Conservation (phyloP, 2,888 invertebrate species). For the Cheilosia grossa region DNA sequence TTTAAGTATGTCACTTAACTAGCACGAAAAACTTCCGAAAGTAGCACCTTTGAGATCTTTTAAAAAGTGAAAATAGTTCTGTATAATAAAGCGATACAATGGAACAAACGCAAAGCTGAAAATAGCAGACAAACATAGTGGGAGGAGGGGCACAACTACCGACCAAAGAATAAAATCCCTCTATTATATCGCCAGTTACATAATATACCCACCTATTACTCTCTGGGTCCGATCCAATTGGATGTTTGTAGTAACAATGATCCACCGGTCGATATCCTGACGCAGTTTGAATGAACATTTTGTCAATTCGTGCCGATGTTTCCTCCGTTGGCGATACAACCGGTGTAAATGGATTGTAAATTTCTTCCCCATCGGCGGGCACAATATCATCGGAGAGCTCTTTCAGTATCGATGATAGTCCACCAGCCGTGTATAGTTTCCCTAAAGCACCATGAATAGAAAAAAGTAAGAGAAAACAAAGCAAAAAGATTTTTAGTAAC, state of each 20-base stretch:
- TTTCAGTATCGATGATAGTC: slow-evolving; percentile 82
- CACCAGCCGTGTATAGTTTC: slow-evolving; percentile 82
- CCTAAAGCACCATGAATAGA: slow-evolving; percentile 76
- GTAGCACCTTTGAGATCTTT: no score
- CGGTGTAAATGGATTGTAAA: slow-evolving; percentile 84
- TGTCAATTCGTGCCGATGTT: slow-evolving; percentile 82
- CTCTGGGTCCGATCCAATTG: slow-evolving; percentile 78
- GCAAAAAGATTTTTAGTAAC: slow-evolving; percentile 15
- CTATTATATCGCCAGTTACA: background rate
- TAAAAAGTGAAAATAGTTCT: no score
- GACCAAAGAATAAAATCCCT: background rate
- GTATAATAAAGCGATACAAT: no score
- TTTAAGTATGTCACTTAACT: no score
- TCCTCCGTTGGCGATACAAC: slow-evolving; percentile 83
- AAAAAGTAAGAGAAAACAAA: slow-evolving; percentile 12
- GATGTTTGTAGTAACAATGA: slow-evolving; percentile 82
- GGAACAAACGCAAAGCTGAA: no score
- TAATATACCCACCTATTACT: slow-evolving; percentile 76
- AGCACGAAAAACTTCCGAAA: no score
- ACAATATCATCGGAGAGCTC: slow-evolving; percentile 83
- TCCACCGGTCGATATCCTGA: slow-evolving; percentile 83
- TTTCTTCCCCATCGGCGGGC: slow-evolving; percentile 83
- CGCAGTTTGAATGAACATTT: slow-evolving; percentile 84
- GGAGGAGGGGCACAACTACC: no score
- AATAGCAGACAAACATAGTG: no score